Evolutionary conservation across 1,140 invertebrate species (phyloP), one percentile per base, ranked within the genome.

Genomic region (Chlorops oryzae): DNA sequence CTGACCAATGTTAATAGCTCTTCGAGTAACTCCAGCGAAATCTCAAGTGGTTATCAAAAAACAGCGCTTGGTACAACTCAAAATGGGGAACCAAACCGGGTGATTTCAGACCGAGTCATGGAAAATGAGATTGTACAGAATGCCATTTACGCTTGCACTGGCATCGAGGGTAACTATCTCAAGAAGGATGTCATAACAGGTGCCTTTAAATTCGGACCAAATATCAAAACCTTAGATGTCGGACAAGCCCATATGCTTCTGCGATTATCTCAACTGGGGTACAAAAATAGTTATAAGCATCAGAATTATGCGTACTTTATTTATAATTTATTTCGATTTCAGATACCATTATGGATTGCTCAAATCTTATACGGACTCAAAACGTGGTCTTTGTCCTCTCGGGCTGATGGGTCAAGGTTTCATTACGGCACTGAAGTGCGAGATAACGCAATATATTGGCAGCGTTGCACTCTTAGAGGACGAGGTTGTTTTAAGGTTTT

Each of bases 371-470:
- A 81, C 82, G 52, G 80, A 84, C 46, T 73, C 81, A 4, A 75
- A 81, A 10, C 80, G 83, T 76, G 74, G 80, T 52, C 61, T 79
- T 59, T 56, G 64, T 71, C 44, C 76, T 73, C 72, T 69, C 70
- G 92, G 91, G 25, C 74, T 87, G 38, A 85, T 93, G 56, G 83
- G 86, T 22, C 89, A 94, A 74, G 90, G 90, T 50, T 83, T 96
- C 55, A 85, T 90, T 45, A 79, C 88, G n/a, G 88, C 85, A 6
- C 75, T 96, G 24, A 82, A 87, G 58, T 80, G 87, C 52, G 88
- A 96, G 70, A 74, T 97, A 1, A 86, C 82, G 3, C 85, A 89
- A 59, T 96, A 92, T 70, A 94, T 92, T 73, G 79, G 90, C 49
- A 82, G 91, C 46, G 81, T 96, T 50, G 90, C 92, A 1, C 74